Evolutionary conservation across 2,888 invertebrate genomes (phyloP), one percentile per base, ranked within the genome.

Genomic region (Caenorhabditis afra): DNA sequence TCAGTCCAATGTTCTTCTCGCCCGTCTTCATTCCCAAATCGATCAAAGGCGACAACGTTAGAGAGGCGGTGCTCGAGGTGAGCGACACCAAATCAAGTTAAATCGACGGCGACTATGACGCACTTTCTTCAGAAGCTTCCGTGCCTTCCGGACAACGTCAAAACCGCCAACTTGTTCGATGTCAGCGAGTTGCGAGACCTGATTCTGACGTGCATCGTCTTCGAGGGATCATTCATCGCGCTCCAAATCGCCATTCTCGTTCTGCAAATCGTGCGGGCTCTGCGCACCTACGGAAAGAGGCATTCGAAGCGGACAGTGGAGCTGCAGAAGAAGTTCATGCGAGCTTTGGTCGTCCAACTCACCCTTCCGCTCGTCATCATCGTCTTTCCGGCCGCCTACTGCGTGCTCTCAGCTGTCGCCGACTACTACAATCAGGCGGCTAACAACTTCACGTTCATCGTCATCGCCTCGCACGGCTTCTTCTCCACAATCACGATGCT

Each of bases 401-500:
- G 8, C n/a, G 39, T 41, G 7, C 7, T 41, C 3, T 11, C 12
- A 41, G 14, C 14, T 41, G 14, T 11, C 14, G 3, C 12, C 14
- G 11, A 11, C 4, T 49, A 37, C 18, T 47, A 47, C 16, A 57
- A 55, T 5, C 66, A 66, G 44, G 57, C 45, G 37, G 10, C 47
- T n/a, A 66, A 45, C 3, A 66, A 66, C 22, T 14, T 66, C 7
- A 18, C 55, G 2, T 12, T 66, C 22, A 50, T 58, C 20, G 12
- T 58, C 8, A 58, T 67, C 7, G 37, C 58, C 0, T 50, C 41
- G 3, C 50, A 67, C 12, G 67, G 67, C 12, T 29, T 67, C 5
- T 39, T 67, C 22, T 49, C 58, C 2, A 41, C 67, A 0, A 47
- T 67, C 20, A 4, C 22, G 1, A 47, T 67, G 66, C 35, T 67